phyloP scores from a whole-genome alignment of 2,113 vertebrate species.

The Thamnaconus septentrionalis region DNA sequence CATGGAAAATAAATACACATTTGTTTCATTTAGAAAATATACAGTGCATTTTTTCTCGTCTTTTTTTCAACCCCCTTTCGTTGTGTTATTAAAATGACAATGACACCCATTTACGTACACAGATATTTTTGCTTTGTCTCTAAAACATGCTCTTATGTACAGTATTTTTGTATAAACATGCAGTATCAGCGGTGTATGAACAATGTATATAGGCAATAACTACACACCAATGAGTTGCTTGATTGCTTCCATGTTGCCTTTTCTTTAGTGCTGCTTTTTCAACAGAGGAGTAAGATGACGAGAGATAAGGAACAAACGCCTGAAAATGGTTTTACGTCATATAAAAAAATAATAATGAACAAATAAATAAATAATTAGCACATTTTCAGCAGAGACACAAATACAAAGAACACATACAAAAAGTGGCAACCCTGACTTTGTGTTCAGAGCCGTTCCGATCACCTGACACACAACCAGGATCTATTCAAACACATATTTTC shows the following conservation, averaged over 20 bases:
- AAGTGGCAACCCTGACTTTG: no score
- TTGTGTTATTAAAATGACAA: conserved; percentile 81
- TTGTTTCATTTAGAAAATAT: conserved; percentile 81
- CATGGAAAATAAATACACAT: conserved; percentile 79
- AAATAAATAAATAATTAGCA: conserved; percentile 4
- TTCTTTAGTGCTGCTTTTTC: conserved; percentile 71
- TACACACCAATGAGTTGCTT: conserved; percentile 77
- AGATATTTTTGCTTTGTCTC: conserved; percentile 80
- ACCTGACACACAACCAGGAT: no score
- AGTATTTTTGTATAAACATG: conserved; percentile 83
- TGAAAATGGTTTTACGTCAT: conserved; percentile 31
- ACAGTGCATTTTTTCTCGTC: conserved; percentile 74
- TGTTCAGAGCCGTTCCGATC: no score
- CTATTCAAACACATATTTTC: no score
- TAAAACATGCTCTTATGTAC: conserved; percentile 90
- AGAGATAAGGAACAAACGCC: conserved; percentile 38
- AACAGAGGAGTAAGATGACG: conserved; percentile 39
- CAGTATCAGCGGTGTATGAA: conserved; percentile 80
- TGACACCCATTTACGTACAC: conserved; percentile 80
- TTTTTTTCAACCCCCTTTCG: conserved; percentile 26
- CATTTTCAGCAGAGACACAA: conserved; percentile 64
- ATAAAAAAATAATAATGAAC: not conserved
- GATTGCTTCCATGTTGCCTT: conserved; percentile 75
- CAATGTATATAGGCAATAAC: conserved; percentile 79
- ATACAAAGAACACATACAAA: conserved; percentile 20